A percentile compares a stretch with the other conserved stretches of the same genome.
Conservation (phyloP, 2,888 invertebrate species). For the Apodemia duryi region DNA sequence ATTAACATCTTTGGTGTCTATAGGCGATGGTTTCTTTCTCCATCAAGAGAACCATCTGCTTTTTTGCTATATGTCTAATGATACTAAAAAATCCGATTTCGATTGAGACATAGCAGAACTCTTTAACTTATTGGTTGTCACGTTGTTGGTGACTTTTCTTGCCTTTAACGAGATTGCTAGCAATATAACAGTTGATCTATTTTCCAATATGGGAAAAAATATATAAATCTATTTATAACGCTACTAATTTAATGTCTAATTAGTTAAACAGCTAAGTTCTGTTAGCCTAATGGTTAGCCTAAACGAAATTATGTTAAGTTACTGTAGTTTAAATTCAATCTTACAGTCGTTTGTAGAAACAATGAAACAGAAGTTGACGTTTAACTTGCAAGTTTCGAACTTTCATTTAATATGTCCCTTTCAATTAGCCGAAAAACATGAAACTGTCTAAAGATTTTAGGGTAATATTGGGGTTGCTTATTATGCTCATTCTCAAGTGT, state of each 20-base stretch:
- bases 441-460: conserved; percentile 8
- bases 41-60: no score
- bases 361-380: conserved; percentile 41
- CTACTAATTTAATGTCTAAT: neutral
- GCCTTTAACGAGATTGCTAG: no score
- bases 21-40: no score
- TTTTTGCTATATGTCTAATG: no score
- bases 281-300: neutral
- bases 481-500: neutral
- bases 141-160: no score
- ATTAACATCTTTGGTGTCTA: no score
- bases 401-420: conserved; percentile 46
- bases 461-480: conserved; percentile 5
- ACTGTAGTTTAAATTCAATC: conserved; percentile 12
- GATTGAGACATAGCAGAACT: no score
- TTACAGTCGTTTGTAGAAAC: conserved; percentile 32
- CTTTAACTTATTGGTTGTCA: no score
- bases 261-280: neutral
- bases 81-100: no score
- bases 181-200: no score
- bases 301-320: neutral
- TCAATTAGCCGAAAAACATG: conserved; percentile 45
- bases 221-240: no score
- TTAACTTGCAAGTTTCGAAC: conserved; percentile 38
- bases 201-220: no score